Evolutionary conservation across 2,113 vertebrate species (phyloP), one percentile per base, ranked within the genome.

Genomic region (Syngnathoides biaculeatus): DNA sequence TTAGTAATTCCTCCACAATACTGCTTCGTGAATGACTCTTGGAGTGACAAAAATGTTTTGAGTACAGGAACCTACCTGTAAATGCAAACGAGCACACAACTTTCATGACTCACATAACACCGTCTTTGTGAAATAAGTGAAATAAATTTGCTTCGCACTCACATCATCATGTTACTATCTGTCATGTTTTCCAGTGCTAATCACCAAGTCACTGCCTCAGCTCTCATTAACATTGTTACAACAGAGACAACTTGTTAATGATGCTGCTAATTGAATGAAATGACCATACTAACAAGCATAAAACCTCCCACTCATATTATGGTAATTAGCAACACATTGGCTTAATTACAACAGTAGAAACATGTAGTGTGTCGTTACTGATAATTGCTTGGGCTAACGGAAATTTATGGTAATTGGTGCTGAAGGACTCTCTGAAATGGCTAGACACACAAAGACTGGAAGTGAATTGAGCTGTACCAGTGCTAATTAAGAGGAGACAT

Each of bases 241-340:
- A 86, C 80, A 86, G 73, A 86, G 86, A 90, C 84, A 88, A 80
- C 79, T 89, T 67, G 82, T 89, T 98, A 98, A 98, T 97, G 96
- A 95, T 93, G 92, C 92, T 89, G 93, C 97, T 98, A 98, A 99
- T 98, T 98, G 96, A 99, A 99, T 98, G 96, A 98, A 98, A 97
- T 95, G 93, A 93, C 94, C 90, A 92, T 79, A 74, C 94, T 98
- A 97, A 98, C 95, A 95, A 97, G 95, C 94, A 94, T 97, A 97
- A 98, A 97, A 97, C 93, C 94, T 94, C 92, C 95, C 92, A 94
- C 95, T 97, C 95, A 95, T 95, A 97, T 95, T 88, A 92, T 91
- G 92, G 95, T 97, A 98, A 98, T 99, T 99, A 98, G 98, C 95
- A 96, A 94, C 95, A 94, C 92, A 94, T 79, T 83, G 90, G 94